Conservation (phyloP, 2,888 invertebrate species). For the Ochlodes sylvanus region DNA sequence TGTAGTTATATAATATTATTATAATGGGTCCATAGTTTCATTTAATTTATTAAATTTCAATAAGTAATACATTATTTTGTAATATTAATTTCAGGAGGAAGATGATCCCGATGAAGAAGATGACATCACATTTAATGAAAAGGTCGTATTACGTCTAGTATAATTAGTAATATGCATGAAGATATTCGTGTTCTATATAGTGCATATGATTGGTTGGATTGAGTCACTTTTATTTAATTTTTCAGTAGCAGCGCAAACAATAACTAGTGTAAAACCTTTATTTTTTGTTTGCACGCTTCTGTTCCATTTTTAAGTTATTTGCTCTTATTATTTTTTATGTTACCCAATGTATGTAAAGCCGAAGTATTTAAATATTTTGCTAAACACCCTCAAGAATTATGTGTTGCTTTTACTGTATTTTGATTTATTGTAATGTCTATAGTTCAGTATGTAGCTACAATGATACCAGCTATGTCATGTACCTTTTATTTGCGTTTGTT, state of each 20-base stretch:
- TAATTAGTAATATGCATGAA: constrained; percentile 42
- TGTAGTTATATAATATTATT: neutral
- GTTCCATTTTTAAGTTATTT: constrained; percentile 24
- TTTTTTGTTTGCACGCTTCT: constrained; percentile 32
- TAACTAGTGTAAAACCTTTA: constrained; percentile 10
- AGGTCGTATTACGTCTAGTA: constrained; percentile 55
- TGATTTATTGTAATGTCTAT: constrained; percentile 9
- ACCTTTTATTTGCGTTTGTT: neutral
- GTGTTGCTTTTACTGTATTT: constrained; percentile 22
- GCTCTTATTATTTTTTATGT: constrained; percentile 9
- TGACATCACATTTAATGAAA: constrained; percentile 53
- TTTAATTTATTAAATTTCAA: neutral
- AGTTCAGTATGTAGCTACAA: neutral
- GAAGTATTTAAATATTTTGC: constrained; percentile 3
- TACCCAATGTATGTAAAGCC: constrained; percentile 13
- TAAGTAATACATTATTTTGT: too few relatives aligned
- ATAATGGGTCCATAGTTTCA: neutral
- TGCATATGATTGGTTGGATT: constrained; percentile 15
- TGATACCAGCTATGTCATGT: neutral
- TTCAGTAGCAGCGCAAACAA: constrained; percentile 27
- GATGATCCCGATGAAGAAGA: constrained; percentile 51
- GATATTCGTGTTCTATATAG: constrained; percentile 28
- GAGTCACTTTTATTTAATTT: constrained; percentile 26
- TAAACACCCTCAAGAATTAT: constrained; percentile 4
- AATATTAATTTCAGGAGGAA: constrained; percentile 47